Base-by-base conservation (phyloP, 1,140 invertebrate species). In the Meteorus sp. region DNA sequence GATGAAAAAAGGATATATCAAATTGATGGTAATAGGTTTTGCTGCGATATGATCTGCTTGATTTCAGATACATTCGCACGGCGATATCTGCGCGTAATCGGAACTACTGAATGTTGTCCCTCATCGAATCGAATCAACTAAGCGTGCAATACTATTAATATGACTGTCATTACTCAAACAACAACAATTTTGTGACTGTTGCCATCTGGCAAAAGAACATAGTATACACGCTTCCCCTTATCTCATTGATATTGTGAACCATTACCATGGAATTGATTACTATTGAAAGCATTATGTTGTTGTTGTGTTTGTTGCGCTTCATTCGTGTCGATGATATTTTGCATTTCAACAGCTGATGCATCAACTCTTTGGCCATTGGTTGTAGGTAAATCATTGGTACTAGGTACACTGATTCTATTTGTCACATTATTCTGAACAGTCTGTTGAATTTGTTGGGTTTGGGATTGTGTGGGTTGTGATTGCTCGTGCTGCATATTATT, bases 241-340 rank as follows among this genome's bases (percentile, higher is more conserved):
- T 79, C 77, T 80, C 78, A 80, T 79, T 81, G 77, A 68, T 74
- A 78, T 17, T 78, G 75, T 55, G 75, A 64, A n/a, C 77, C 66
- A 60, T 80, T 74, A 51, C 68, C 71, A 52, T 78, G 76, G 62
- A 80, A 78, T 23, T 78, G 76, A 58, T 68, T 73, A 54, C 67
- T 69, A 11, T 35, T 50, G 8, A 75, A 74, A 8, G 71, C 66
- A 13, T 66, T 65, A 55, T 70, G 60, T 35, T 48, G 53, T 20
- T 64, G 59, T 6, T 64, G 59, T 6, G 31, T 53, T 22, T 72
- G 65, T 15, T 52, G 50, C n/a, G 50, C 35, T 2, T 77, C 72
- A 19, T 62, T 66, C 20, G 71, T 70, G 22, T 78, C 77, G 8
- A 76, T 72, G 3, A 76, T 73, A 35, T 67, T 70, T 19, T 79